Evolutionary conservation across 2,113 vertebrate species (phyloP).

Genomic region (Strix aluco): DNA sequence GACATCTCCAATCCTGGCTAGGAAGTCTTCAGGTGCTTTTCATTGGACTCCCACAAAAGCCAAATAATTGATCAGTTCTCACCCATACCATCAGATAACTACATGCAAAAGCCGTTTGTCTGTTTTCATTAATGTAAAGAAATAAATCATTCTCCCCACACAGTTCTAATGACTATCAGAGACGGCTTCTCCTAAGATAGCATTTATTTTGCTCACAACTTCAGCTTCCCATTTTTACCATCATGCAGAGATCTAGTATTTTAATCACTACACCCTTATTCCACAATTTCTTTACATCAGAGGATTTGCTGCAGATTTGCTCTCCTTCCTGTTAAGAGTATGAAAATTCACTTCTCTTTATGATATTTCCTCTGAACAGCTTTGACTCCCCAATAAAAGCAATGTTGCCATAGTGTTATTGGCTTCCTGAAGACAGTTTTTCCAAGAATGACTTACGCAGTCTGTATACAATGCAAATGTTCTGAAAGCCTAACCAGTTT

Average conservation of each 20-base stretch:
- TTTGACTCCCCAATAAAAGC: not conserved
- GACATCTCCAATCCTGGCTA: not conserved
- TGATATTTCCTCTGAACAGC: not conserved
- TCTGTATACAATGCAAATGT: not conserved
- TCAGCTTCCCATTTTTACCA: not conserved
- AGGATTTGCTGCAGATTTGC: not conserved
- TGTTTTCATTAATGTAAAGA: not conserved
- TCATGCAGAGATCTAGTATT: not conserved
- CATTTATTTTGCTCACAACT: not conserved
- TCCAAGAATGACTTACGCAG: not conserved
- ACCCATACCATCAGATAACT: not conserved
- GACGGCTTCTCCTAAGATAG: not conserved
- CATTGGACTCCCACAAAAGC: not conserved
- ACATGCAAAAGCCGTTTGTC: not conserved
- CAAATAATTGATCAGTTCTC: not conserved
- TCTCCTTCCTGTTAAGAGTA: not conserved
- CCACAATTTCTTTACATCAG: not conserved
- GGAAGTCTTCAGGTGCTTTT: not conserved
- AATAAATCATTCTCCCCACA: not conserved
- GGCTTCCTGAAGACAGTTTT: not conserved
- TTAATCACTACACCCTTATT: not conserved
- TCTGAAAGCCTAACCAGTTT: not conserved
- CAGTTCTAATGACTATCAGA: not conserved
- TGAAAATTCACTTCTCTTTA: not conserved
- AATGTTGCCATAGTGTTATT: not conserved